Evolutionary conservation across 2,888 invertebrate genomes (phyloP), one percentile per base, ranked within the genome.

Genomic region (Diarsia rubi): DNA sequence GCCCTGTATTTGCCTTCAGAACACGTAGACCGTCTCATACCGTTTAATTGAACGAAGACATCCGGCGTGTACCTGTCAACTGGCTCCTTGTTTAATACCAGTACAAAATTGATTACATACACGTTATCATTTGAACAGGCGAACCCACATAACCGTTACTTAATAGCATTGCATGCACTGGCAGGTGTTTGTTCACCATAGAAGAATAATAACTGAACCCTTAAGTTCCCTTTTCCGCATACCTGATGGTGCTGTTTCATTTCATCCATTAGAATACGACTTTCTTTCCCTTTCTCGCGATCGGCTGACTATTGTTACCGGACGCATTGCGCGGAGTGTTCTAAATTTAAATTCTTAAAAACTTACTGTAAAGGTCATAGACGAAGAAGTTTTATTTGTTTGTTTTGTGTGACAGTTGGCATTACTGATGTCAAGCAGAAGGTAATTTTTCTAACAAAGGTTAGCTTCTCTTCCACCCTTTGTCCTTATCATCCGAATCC

Each of bases 331-430:
- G 70, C 52, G 21, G 60, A 75, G 59, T 81, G 81, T 84, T 88
- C 87, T 83, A 86, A 84, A 88, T 88, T 83, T 83, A 84, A 86
- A 84, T 80, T 81, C 76, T 74, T 63, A 73, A 79, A 86, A 81
- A 64, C 60, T 68, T 69, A 37, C 62, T 21, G 45, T 73, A 77
- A 83, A 82, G 79, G 69, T 81, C 78, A 73, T 65, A 77, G 44
- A 83, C 86, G 78, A 87, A 73, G 75, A 78, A 68, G 47, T 73
- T 75, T 64, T n/a, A n/a, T n/a, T 31, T 0, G n/a, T 64, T 65
- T 71, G 12, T 68, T 71, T 69, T 67, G 31, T 57, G 65, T 68
- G 44, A 8, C 75, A 78, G 62, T 72, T 84, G 57, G 68, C 71
- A 72, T 68, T 57, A 62, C 75, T 69, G 66, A 69, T 71, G 57